These are phyloP conservation scores for Creontiades dilutus DNA, from an alignment of 2,888 invertebrate genomes.

Conservation along the genomic window DNA sequence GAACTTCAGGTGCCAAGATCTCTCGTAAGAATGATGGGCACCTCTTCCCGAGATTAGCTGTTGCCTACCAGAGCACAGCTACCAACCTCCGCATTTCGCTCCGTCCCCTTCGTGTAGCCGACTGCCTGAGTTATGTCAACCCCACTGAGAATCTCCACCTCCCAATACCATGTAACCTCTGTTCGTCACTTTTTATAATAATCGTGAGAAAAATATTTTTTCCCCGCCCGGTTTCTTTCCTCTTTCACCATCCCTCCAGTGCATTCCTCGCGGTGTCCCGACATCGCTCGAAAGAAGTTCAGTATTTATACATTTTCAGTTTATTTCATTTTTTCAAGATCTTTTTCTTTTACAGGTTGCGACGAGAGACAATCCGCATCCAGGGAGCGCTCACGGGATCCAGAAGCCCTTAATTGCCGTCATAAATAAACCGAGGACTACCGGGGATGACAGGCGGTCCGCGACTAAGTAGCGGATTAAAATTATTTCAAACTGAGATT, in stretches of 20 bases:
- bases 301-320: neutral
- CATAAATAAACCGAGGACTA: conserved; percentile 30
- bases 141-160: neutral
- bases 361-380: conserved; percentile 9
- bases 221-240: conserved; percentile 1
- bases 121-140: conserved; percentile 9
- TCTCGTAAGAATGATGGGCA: neutral
- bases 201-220: conserved; percentile 36
- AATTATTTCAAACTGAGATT: conserved; percentile 33
- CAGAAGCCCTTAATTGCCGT: conserved; percentile 43
- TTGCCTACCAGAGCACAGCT: neutral
- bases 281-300: conserved; percentile 32
- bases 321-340: neutral
- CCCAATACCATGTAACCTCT: neutral
- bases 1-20: neutral
- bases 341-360: neutral
- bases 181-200: conserved; percentile 32
- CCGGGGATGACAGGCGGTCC: conserved; percentile 47
- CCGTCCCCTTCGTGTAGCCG: neutral
- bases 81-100: neutral
- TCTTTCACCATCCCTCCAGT: neutral
- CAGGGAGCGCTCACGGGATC: conserved; percentile 28
- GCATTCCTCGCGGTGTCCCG: conserved; percentile 28
- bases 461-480: conserved; percentile 34
- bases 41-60: neutral